A percentile compares a stretch with the other conserved stretches of the same genome.
Evolutionary conservation across 2,888 invertebrate genomes (phyloP).

Genomic region (Branchipolynoe longqiensis): DNA sequence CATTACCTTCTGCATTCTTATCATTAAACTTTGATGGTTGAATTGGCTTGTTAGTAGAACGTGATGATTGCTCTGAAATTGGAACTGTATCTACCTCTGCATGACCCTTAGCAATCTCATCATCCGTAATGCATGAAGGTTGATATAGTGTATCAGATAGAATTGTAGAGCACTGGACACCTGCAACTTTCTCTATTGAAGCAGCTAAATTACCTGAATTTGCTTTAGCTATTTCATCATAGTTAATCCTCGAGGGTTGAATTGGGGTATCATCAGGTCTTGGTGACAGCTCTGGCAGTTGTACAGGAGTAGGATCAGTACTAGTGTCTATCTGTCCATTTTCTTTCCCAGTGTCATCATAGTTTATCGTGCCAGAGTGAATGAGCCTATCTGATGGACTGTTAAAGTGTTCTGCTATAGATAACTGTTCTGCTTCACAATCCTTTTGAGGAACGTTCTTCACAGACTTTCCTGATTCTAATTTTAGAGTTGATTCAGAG

Average conservation of each 20-base stretch:
- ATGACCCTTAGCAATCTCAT: neutral
- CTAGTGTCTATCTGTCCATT: neutral
- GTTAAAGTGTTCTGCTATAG: no score
- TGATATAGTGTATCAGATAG: neutral
- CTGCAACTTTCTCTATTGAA: no score
- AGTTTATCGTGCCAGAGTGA: neutral
- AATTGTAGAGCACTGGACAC: no score
- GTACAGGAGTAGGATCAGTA: no score
- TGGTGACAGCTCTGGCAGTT: neutral
- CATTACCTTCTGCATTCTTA: no score
- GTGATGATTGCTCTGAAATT: neutral
- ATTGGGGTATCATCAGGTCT: neutral
- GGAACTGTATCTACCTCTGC: neutral
- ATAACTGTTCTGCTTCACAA: no score
- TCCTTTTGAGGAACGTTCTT: no score
- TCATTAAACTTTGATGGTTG: neutral
- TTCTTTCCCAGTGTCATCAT: neutral
- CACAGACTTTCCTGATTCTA: neutral
- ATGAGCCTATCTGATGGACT: slow-evolving; percentile 10
- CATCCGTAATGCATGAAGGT: neutral
- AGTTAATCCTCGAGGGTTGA: neutral
- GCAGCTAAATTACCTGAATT: no score
- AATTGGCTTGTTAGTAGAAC: neutral
- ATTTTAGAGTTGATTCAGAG: neutral
- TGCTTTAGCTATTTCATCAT: neutral